Base-by-base conservation (phyloP, 2,797 vertebrate species). In the Gambelia wislizenii region DNA sequence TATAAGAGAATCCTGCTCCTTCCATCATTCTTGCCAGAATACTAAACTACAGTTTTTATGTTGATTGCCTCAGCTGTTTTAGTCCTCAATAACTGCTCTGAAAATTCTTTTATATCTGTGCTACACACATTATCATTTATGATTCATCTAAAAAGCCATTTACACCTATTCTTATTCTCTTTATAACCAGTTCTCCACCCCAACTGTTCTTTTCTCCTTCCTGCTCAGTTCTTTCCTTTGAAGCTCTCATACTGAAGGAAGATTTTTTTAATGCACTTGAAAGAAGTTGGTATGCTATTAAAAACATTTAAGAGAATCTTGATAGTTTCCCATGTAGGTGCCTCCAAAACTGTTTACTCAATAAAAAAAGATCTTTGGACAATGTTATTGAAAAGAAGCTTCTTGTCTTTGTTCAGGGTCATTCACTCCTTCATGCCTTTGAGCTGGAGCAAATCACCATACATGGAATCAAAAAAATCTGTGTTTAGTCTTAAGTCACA, bases 71-170 rank as follows among this genome's bases (percentile, higher is more conserved):
- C 85, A 64, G 70, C 82, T 78, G 52, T 72, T 89, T 87, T 56
- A 47, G 27, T 69, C 22, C 52, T 78, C 75, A 81, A 88, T n/a
- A 80, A 88, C 76, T 69, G 36, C 75, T 80, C 67, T 89, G 72
- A 90, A 90, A 92, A 78, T 81, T 89, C 54, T 84, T 83, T 87
- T 89, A 85, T 76, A 59, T 91, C 80, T 69, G 2, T 87, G 78
- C 69, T 56, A 88, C 91, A 78, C 47, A 70, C 7, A 61, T 54
- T 78, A 87, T 72, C 77, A 36, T 87, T 91, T 85, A 78, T 72
- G 85, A 87, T 89, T 91, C 77, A 89, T 87, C 78, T 77, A 92
- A 89, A 77, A 87, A 89, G 77, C 61, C 77, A 85, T 64, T 84
- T 91, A 72, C 56, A 82, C 44, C 74, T 85, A 69, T 89, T 90